Conservation (phyloP, 2,797 vertebrate genomes). For the Miichthys miiuy region DNA sequence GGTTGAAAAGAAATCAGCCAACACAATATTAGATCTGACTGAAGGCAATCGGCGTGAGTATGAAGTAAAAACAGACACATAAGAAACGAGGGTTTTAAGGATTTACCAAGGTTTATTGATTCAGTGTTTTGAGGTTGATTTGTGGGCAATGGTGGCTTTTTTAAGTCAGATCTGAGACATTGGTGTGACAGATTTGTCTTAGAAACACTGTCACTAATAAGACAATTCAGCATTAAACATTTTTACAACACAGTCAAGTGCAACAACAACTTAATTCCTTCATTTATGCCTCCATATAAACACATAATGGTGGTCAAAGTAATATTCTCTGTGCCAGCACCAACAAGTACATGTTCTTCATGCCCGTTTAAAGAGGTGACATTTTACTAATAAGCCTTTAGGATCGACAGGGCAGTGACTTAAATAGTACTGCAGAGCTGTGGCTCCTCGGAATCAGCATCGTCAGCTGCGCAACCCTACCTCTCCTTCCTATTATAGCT, state of each 20-base stretch:
- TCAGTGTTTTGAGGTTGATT: not conserved
- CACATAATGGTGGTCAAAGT: not conserved
- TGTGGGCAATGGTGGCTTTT: not conserved
- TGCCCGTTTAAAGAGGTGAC: conserved; percentile 34
- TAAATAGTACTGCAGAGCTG: conserved; percentile 81
- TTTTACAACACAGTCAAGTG: not conserved
- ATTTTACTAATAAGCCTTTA: conserved; percentile 59
- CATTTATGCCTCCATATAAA: not conserved
- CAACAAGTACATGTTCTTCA: conserved; percentile 3
- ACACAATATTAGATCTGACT: conserved; percentile 23
- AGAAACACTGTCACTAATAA: not conserved
- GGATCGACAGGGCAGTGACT: conserved; percentile 67
- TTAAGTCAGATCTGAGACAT: not conserved
- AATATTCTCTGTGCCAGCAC: not conserved
- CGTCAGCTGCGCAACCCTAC: conserved; percentile 88
- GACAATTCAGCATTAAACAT: not conserved
- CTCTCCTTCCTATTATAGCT: conserved; percentile 91
- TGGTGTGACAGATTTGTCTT: not conserved
- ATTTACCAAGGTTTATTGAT: not conserved
- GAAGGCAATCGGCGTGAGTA: not conserved
- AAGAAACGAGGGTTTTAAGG: not conserved
- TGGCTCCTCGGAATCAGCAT: conserved; percentile 83
- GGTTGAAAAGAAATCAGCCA: conserved; percentile 37
- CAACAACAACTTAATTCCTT: not conserved
- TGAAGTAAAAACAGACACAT: conserved; percentile 5